These are phyloP conservation scores for Meleagris gallopavo DNA, from an alignment of 2,113 vertebrate genomes.

Conservation along the genomic window DNA sequence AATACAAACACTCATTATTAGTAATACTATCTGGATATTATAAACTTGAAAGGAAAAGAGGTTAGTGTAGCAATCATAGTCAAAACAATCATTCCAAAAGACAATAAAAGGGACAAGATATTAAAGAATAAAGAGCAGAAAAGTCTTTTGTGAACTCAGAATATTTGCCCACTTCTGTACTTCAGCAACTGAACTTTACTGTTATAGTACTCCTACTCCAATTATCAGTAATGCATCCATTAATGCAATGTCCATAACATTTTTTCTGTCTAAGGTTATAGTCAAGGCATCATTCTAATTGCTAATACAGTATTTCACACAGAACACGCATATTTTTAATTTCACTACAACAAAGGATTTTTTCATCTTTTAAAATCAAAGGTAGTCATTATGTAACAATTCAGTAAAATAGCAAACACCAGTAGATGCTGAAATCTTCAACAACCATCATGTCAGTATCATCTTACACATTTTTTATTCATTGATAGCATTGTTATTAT, in stretches of 20 bases:
- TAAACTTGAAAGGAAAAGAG: not conserved
- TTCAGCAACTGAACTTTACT: not conserved
- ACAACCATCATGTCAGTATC: not conserved
- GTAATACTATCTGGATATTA: not conserved
- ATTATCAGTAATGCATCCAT: not conserved
- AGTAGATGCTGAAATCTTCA: not conserved
- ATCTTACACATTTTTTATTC: not conserved
- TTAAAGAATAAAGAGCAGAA: not conserved
- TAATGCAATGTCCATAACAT: not conserved
- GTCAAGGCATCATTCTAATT: not conserved
- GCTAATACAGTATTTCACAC: not conserved
- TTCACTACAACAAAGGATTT: not conserved
- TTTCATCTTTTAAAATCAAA: not conserved
- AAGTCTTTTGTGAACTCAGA: not conserved
- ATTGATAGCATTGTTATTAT: not conserved
- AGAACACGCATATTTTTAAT: not conserved
- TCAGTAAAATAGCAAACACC: not conserved
- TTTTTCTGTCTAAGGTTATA: not conserved
- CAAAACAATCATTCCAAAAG: not conserved
- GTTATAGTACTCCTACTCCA: not conserved
- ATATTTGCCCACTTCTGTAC: not conserved
- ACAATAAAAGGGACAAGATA: not conserved
- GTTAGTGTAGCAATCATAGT: accelerated
- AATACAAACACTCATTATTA: not conserved
- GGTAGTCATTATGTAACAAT: not conserved